Conservation (phyloP, 2,888 invertebrate genomes). For the Halictus ligatus region DNA sequence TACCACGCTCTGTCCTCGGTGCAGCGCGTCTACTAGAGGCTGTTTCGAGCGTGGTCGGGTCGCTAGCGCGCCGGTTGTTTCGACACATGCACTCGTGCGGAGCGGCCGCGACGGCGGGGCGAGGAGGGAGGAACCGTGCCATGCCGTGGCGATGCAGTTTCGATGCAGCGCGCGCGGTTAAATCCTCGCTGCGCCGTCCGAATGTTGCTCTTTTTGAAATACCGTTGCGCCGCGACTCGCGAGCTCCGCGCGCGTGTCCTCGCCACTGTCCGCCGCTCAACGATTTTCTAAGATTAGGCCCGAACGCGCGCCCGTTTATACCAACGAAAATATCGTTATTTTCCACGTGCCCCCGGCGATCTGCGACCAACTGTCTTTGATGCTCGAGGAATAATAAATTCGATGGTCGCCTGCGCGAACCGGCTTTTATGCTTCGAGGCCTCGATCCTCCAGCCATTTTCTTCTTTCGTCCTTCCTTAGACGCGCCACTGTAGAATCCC, state of each 20-base stretch:
- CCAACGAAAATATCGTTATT: conserved; percentile 39
- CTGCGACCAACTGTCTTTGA: not conserved
- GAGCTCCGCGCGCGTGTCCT: not conserved
- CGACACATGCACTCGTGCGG: conserved; percentile 38
- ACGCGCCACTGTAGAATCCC: not conserved
- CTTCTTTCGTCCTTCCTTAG: not conserved
- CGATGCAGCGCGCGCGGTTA: conserved; percentile 27
- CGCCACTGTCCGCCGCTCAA: conserved; percentile 15
- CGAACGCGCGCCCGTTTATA: conserved; percentile 8
- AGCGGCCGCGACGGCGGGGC: not conserved
- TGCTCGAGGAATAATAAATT: conserved; percentile 13
- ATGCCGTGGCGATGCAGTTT: conserved; percentile 12
- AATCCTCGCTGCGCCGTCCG: conserved; percentile 13
- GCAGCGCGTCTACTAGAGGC: conserved; percentile 34
- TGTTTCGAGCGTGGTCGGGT: conserved; percentile 23
- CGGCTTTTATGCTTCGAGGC: not conserved
- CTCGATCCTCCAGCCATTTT: not conserved
- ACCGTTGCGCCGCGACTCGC: conserved; percentile 28
- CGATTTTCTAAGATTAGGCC: conserved; percentile 53
- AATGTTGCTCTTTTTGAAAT: conserved; percentile 60
- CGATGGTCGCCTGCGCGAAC: not conserved
- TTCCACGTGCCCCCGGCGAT: conserved; percentile 15
- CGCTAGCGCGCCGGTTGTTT: conserved; percentile 28
- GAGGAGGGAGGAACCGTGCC: not conserved
- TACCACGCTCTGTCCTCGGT: conserved; percentile 37